Conservation (phyloP, 2,797 vertebrate species). For the Takifugu ocellatus region DNA sequence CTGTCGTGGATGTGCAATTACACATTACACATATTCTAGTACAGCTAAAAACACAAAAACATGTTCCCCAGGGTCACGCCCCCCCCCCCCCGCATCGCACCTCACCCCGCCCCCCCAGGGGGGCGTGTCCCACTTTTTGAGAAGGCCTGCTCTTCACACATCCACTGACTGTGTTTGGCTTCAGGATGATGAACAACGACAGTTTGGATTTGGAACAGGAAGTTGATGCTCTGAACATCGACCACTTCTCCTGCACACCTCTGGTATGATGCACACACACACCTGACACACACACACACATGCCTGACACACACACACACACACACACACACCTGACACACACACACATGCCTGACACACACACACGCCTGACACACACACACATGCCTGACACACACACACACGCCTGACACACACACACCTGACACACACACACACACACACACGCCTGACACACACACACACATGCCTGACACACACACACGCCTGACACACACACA, state of each 20-base stretch:
- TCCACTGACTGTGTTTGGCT: slow-evolving; percentile 64
- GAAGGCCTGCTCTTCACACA: slow-evolving; percentile 35
- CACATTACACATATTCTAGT: too few relatives aligned
- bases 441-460: slow-evolving; percentile 3
- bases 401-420: slow-evolving; percentile 7
- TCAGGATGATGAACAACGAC: slow-evolving; percentile 75
- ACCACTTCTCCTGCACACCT: slow-evolving; percentile 90
- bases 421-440: neutral
- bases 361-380: neutral
- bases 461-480: neutral
- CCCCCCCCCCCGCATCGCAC: neutral
- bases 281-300: slow-evolving; percentile 5
- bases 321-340: slow-evolving; percentile 4
- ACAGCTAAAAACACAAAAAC: too few relatives aligned
- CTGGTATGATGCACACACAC: slow-evolving; percentile 71
- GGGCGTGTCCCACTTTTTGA: too few relatives aligned
- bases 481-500: too few relatives aligned
- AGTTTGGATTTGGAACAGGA: slow-evolving; percentile 87
- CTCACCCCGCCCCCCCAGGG: too few relatives aligned
- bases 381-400: neutral
- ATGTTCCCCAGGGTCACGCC: too few relatives aligned
- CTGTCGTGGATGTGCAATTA: too few relatives aligned
- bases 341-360: neutral
- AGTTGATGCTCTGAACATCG: slow-evolving; percentile 87
- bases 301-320: neutral